Evolutionary conservation across 1,140 invertebrate genomes (phyloP).

Genomic region (Hestina assimilis): DNA sequence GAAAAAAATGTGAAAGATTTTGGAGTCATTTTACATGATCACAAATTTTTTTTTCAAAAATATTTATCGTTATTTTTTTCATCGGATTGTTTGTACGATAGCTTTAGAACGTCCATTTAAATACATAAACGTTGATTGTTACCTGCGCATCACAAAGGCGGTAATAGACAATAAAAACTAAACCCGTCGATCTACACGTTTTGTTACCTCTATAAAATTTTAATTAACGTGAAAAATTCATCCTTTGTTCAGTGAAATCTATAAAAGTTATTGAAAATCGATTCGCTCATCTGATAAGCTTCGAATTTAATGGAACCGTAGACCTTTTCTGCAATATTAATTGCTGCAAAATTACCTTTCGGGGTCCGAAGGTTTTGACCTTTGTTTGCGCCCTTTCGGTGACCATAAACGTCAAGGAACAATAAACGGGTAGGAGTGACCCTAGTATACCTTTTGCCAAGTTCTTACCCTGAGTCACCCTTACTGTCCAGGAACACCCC

Average conservation of each 20-base stretch:
- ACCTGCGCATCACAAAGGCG: neutral
- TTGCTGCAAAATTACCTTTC: conserved; percentile 55
- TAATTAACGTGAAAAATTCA: conserved; percentile 9
- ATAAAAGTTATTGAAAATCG: conserved; percentile 23
- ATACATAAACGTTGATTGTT: conserved; percentile 1
- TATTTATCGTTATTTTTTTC: too few species aligned
- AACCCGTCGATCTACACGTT: conserved; percentile 1
- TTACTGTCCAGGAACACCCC: conserved; percentile 63
- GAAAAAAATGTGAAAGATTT: too few species aligned
- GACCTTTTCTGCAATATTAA: conserved; percentile 50
- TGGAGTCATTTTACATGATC: too few species aligned
- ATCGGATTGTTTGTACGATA: neutral
- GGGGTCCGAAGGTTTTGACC: conserved; percentile 41
- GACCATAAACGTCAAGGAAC: conserved; percentile 74
- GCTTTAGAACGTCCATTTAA: neutral
- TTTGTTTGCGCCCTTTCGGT: conserved; percentile 65
- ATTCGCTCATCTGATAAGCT: conserved; percentile 39
- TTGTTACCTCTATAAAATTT: conserved; percentile 9
- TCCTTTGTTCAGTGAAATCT: conserved; percentile 5
- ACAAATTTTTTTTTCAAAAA: too few species aligned
- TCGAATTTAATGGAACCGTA: conserved; percentile 31
- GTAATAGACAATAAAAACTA: conserved; percentile 6
- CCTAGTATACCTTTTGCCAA: conserved; percentile 57
- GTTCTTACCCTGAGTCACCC: conserved; percentile 60
- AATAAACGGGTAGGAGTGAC: conserved; percentile 68